Evolutionary conservation across 2,888 invertebrate species (phyloP), one percentile per base, ranked within the genome.

Genomic region (Ischnus inquisitorius): DNA sequence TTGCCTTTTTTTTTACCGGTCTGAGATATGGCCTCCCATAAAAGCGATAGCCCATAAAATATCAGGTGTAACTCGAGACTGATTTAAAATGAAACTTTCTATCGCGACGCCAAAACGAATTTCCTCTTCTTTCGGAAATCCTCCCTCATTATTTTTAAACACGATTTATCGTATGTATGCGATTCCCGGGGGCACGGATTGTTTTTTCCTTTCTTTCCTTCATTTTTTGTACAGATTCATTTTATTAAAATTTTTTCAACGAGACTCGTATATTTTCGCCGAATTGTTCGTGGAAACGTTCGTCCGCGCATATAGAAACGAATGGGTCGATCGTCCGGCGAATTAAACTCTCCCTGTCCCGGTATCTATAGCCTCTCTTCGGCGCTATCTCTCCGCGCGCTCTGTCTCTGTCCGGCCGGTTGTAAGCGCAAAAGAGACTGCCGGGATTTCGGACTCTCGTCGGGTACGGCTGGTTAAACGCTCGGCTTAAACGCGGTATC

Each of bases 401-500:
- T 64, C 80, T 74, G 78, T 84, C 80, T 69, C 80, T 69, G 54
- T 46, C 74, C 28, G n/a, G 77, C 62, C 80, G 57, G 80, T 78
- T 84, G 83, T 80, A 78, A 84, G 77, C 83, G 68, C 57, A 19
- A 68, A 80, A 72, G 83, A 68, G 83, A 84, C 74, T 81, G 80
- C 65, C 54, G 64, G 77, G 80, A 84, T 84, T 84, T 84, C 28
- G 77, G 54, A 74, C 78, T 68, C 57, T 67, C 60, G 67, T 62
- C 39, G 48, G 34, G 34, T 60, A 75, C 43, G 69, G 51, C 77
- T 81, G 77, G 68, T 80, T 80, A 72, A 81, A 81, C 71, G 67
- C 25, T 46, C 39, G 57, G 80, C 80, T 84, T 84, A 81, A 84
- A 74, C 74, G 60, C 68, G 51, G 69, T 46, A 34, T 64, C 65